Evolutionary conservation across 1,140 invertebrate species (phyloP), one percentile per base, ranked within the genome.

Genomic region (Homalodisca vitripennis): DNA sequence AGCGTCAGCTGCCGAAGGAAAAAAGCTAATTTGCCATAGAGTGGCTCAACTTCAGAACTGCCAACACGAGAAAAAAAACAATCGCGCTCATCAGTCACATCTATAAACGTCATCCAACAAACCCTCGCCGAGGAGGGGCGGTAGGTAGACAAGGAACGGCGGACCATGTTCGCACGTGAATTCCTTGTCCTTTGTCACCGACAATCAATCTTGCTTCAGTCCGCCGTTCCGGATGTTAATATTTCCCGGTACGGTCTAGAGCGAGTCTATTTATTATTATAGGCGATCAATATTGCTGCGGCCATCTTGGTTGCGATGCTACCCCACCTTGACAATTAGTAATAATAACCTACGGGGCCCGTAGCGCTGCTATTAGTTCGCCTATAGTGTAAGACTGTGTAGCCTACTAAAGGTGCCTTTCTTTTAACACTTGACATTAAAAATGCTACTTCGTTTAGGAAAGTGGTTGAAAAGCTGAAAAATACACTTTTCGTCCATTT

Each of bases 211-310:
- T 27, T 27, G 14, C 27, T 60, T 60, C 55, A 60, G 55, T 60
- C 55, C 55, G 55, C n/a, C 55, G 55, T 60, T 60, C 55, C 55
- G 55, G 55, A 27, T 26, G 55, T 60, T 60, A 60, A 60, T 60
- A 60, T 60, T 60, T 60, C 55, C 55, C 55, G 24, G 55, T 26
- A 26, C 55, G 24, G 55, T 51, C 55, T 10, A 26, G 55, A 60
- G 24, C 55, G 55, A 60, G 55, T 60, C 55, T 60, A 60, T 60
- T 60, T 60, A 60, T 60, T 60, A 60, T 60, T 60, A 60, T 60
- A 27, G 24, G 24, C 55, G 55, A 60, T 60, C 55, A 30, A 60
- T 60, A 60, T 12, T 14, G 24, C 55, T 13, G 22, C 55, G 22
- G 55, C 55, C 55, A 60, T 60, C 55, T 60, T 60, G 55, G 55